Conservation (phyloP, 2,113 vertebrate genomes). For the Neodon shergylaensis region DNA sequence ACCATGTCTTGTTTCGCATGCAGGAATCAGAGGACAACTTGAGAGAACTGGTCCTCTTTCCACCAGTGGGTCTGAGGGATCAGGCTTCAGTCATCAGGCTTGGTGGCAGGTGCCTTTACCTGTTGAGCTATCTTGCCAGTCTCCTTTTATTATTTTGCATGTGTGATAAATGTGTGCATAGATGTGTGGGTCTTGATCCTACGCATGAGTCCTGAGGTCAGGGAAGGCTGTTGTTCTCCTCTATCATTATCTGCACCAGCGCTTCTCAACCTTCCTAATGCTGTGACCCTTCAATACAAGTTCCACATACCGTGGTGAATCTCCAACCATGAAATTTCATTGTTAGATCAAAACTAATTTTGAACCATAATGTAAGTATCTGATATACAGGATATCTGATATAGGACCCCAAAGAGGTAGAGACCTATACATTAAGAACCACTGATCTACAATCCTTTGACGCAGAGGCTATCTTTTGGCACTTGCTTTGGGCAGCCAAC, state of each 20-base stretch:
- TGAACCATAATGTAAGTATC: not conserved
- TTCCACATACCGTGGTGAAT: no score
- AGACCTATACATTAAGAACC: not conserved
- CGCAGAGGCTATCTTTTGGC: not conserved
- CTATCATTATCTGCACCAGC: no score
- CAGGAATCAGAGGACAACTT: not conserved
- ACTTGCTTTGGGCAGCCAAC: no score
- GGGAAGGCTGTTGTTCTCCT: not conserved
- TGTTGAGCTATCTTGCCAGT: not conserved
- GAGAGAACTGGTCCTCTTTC: not conserved
- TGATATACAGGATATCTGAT: not conserved
- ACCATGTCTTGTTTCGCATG: not conserved
- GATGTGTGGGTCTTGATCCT: not conserved
- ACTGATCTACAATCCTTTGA: not conserved
- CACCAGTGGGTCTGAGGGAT: not conserved
- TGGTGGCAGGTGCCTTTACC: not conserved
- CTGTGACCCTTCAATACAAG: not conserved
- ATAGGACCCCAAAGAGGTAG: not conserved
- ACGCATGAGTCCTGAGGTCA: not conserved
- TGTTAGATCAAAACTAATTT: not conserved
- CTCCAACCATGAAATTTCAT: not conserved
- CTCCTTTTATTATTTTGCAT: not conserved
- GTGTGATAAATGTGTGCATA: not conserved
- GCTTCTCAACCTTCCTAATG: not conserved
- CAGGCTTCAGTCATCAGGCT: not conserved